Evolutionary conservation across 2,797 vertebrate genomes (phyloP).

Genomic region (Leucoraja ocellata): DNA sequence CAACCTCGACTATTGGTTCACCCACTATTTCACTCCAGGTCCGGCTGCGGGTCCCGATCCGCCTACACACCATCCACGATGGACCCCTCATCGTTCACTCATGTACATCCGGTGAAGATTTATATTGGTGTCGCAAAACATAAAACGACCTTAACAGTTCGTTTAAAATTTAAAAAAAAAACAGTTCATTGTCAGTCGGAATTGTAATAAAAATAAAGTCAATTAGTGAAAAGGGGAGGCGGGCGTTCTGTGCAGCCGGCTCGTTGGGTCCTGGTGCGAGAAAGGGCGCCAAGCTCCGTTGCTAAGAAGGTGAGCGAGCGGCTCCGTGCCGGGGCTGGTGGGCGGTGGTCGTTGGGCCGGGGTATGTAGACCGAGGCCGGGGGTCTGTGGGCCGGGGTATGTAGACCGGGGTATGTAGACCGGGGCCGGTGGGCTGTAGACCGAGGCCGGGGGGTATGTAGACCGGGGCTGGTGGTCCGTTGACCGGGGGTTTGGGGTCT

Average conservation of each 20-base stretch:
- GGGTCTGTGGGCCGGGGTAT: neutral
- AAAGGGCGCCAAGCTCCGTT: slow-evolving; percentile 43
- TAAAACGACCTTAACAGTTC: neutral
- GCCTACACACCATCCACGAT: neutral
- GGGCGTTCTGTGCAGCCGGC: neutral
- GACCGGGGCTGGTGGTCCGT: too few relatives aligned
- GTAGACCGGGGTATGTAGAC: too few relatives aligned
- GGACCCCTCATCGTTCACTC: neutral
- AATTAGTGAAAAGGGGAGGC: neutral
- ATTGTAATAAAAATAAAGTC: neutral
- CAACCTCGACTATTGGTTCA: too few relatives aligned
- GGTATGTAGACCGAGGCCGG: too few relatives aligned
- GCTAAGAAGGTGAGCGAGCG: accelerated
- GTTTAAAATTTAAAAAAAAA: neutral
- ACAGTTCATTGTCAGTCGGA: neutral
- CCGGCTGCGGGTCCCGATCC: too few relatives aligned
- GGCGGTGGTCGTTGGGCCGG: neutral
- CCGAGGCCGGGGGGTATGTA: too few relatives aligned
- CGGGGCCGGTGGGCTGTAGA: too few relatives aligned
- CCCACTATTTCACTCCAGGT: too few relatives aligned
- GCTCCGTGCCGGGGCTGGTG: accelerated
- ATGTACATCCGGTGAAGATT: neutral
- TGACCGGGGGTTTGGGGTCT: too few relatives aligned
- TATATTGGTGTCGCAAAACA: neutral
- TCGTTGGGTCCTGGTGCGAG: slow-evolving; percentile 39